These are phyloP conservation scores for Mnemiopsis leidyi DNA, from an alignment of 37 sponge, comb jelly and placozoan genomes.

Conservation along the genomic window DNA sequence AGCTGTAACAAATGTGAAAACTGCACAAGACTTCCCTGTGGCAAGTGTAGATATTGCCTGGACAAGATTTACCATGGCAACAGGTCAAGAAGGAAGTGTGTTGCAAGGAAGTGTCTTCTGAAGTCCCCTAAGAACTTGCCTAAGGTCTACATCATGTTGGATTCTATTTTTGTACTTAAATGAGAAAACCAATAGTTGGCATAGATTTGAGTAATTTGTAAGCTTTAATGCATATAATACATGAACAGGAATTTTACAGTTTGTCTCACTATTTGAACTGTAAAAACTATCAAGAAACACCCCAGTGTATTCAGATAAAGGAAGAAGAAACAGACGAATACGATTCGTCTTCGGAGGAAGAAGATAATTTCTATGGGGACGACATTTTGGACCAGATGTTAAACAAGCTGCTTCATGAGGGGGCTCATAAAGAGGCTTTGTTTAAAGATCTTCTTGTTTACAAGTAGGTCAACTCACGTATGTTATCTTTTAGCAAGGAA, in stretches of 20 bases:
- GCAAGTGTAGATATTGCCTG: not conserved
- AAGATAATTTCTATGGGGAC: not conserved
- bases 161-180: too few species aligned
- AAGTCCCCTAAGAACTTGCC: not conserved
- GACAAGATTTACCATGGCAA: not conserved
- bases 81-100: not conserved
- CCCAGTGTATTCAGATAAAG: too few species aligned
- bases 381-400: constrained; percentile 31
- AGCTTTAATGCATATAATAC: too few species aligned
- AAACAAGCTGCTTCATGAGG: constrained; percentile 7
- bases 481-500: too few species aligned
- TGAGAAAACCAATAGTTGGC: too few species aligned
- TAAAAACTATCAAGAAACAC: too few species aligned
- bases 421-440: constrained; percentile 35
- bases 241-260: too few species aligned
- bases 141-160: too few species aligned
- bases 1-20: not conserved
- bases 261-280: too few species aligned
- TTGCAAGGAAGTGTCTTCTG: not conserved
- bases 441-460: constrained; percentile 45
- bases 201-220: too few species aligned
- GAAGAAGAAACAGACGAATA: not conserved
- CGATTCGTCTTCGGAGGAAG: not conserved
- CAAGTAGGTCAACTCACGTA: not conserved
- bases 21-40: not conserved